These are phyloP conservation scores for Crotalus viridis DNA, from an alignment of 2,113 vertebrate genomes.

Conservation along the genomic window DNA sequence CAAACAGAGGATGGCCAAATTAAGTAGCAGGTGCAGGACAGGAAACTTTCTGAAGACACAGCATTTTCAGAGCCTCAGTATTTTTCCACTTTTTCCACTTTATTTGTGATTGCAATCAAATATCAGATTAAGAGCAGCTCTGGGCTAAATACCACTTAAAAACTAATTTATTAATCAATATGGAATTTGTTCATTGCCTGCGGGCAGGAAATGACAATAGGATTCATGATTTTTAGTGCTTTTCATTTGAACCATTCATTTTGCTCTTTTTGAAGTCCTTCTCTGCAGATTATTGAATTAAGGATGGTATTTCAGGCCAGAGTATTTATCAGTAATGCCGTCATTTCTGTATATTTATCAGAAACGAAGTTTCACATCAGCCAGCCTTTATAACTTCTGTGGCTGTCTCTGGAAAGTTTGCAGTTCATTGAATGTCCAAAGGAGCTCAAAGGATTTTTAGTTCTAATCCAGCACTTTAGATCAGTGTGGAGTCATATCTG, in stretches of 20 bases:
- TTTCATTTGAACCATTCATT: slow-evolving; percentile 5
- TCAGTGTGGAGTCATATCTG: not conserved
- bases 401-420: not conserved
- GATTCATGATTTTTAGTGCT: slow-evolving; percentile 32
- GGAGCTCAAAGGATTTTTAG: not conserved
- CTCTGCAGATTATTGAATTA: not conserved
- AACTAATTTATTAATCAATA: slow-evolving; percentile 32
- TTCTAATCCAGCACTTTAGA: not conserved
- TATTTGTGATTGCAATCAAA: slow-evolving; percentile 15
- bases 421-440: not conserved
- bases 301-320: not conserved
- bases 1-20: too few relatives aligned
- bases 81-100: too few relatives aligned
- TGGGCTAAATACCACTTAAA: not conserved
- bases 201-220: slow-evolving; percentile 8
- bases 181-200: slow-evolving; percentile 35
- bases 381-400: not conserved
- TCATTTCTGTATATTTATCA: slow-evolving; percentile 21
- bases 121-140: slow-evolving; percentile 29
- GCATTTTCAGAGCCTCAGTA: too few relatives aligned
- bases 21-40: too few relatives aligned
- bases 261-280: not conserved
- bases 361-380: not conserved
- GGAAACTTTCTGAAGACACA: too few relatives aligned
- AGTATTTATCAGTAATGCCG: not conserved